Percentiles rank a stretch among this genome's conserved stretches.
These are phyloP conservation scores for Pseudomyrmex concolor DNA, from an alignment of 1,140 invertebrate genomes.

Conservation along the genomic window DNA sequence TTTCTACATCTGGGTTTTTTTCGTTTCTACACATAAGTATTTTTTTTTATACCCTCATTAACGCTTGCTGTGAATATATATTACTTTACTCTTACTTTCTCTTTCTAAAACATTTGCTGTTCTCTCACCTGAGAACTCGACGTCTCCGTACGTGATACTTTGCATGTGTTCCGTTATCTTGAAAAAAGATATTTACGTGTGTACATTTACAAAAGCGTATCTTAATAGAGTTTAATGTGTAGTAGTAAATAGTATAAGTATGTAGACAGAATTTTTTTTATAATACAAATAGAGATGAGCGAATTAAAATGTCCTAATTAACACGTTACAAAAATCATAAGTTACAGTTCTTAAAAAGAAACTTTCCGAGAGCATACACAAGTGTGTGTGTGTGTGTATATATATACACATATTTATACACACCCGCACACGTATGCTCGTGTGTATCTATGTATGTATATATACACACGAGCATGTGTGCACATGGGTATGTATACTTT, in stretches of 20 bases:
- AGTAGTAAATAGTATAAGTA: constrained; percentile 62
- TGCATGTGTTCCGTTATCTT: constrained; percentile 58
- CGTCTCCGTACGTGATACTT: constrained; percentile 57
- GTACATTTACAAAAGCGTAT: constrained; percentile 69
- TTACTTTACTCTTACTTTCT: constrained; percentile 73
- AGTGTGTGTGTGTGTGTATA: neutral
- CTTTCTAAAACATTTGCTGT: constrained; percentile 69
- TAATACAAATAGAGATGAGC: constrained; percentile 53
- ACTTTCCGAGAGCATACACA: constrained; percentile 19
- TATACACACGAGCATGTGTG: constrained; percentile 4
- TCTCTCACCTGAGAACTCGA: constrained; percentile 61
- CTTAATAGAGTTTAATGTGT: constrained; percentile 47
- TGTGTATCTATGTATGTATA: neutral
- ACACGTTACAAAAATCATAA: constrained; percentile 36
- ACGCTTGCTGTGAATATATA: constrained; percentile 67
- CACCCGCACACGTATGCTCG: too few relatives aligned
- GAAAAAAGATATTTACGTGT: constrained; percentile 66
- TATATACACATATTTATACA: neutral
- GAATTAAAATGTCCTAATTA: constrained; percentile 43
- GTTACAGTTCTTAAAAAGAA: constrained; percentile 62
- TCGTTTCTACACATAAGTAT: constrained; percentile 55
- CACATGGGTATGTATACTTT: constrained; percentile 23
- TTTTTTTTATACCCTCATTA: constrained; percentile 64
- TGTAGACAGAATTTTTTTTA: constrained; percentile 52
- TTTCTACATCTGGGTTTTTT: constrained; percentile 20